A percentile compares a stretch with the other conserved stretches of the same genome.
Conservation (phyloP, 2,797 vertebrate species). For the Thunnus albacares region DNA sequence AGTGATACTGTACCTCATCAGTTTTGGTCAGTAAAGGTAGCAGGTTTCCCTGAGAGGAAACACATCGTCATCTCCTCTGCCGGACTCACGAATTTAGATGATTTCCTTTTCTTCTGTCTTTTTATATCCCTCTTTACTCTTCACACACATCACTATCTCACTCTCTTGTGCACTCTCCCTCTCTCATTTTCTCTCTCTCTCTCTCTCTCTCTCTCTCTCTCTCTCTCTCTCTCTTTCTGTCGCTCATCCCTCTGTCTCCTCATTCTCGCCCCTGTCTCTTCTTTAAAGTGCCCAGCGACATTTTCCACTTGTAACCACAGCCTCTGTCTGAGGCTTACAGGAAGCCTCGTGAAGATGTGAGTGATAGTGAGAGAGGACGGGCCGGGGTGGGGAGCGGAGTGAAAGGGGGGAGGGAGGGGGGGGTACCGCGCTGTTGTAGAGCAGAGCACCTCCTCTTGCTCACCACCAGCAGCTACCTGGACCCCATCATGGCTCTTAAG, state of each 20-base stretch:
- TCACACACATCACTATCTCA: conserved; percentile 22
- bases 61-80: conserved; percentile 39
- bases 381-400: conserved; percentile 1
- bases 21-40: conserved; percentile 17
- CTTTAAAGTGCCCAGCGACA: conserved; percentile 76
- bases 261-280: conserved; percentile 40
- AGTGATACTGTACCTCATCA: conserved; percentile 54
- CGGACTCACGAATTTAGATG: conserved; percentile 25
- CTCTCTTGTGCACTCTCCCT: conserved; percentile 16
- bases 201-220: conserved; percentile 16
- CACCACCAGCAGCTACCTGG: conserved; percentile 39
- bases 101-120: conserved; percentile 22
- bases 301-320: conserved; percentile 76
- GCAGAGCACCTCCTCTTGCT: conserved; percentile 38
- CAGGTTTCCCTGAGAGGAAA: conserved; percentile 20
- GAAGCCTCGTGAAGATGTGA: conserved; percentile 60
- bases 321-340: conserved; percentile 67
- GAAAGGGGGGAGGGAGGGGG: not conserved
- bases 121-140: conserved; percentile 21
- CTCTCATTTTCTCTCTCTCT: conserved; percentile 1
- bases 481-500: conserved; percentile 28
- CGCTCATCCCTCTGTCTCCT: conserved; percentile 53
- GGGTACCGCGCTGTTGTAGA: not conserved
- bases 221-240: conserved; percentile 39
- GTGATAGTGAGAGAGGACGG: conserved; percentile 61